Conservation (phyloP, 2,113 vertebrate genomes). For the Rhizomys pruinosus region DNA sequence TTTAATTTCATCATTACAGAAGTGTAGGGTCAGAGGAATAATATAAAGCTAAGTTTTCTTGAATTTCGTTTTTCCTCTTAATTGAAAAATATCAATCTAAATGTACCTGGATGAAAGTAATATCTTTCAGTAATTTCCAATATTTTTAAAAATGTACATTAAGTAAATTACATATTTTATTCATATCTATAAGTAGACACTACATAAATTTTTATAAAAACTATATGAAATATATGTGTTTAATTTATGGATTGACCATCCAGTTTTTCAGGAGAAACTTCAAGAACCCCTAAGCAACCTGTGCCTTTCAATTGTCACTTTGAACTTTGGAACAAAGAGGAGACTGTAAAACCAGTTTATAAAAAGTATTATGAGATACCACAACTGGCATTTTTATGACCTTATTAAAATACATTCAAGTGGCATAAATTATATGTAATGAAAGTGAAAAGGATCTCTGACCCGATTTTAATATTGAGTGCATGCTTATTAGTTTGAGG, state of each 20-base stretch:
- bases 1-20: conserved; percentile 81
- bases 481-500: conserved; percentile 87
- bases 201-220: conserved; percentile 42
- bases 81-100: conserved; percentile 82
- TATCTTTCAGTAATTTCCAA: conserved; percentile 81
- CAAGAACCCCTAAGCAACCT: conserved; percentile 86
- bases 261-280: conserved; percentile 81
- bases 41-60: conserved; percentile 81
- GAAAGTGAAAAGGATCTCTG: conserved; percentile 89
- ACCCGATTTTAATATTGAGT: conserved; percentile 89
- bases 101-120: conserved; percentile 83
- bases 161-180: conserved; percentile 49
- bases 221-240: conserved; percentile 65
- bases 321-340: conserved; percentile 91
- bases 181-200: not conserved
- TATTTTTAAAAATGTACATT: conserved; percentile 77
- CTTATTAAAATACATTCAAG: conserved; percentile 92
- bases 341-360: conserved; percentile 92
- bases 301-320: conserved; percentile 90
- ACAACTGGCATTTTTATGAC: conserved; percentile 91
- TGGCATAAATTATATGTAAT: conserved; percentile 91
- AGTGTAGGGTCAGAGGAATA: conserved; percentile 73
- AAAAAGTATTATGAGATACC: conserved; percentile 92
- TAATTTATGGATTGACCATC: conserved; percentile 84
- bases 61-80: conserved; percentile 82